phyloP scores from a whole-genome alignment of 2,888 invertebrate species.

The Lasioglossum morio region DNA sequence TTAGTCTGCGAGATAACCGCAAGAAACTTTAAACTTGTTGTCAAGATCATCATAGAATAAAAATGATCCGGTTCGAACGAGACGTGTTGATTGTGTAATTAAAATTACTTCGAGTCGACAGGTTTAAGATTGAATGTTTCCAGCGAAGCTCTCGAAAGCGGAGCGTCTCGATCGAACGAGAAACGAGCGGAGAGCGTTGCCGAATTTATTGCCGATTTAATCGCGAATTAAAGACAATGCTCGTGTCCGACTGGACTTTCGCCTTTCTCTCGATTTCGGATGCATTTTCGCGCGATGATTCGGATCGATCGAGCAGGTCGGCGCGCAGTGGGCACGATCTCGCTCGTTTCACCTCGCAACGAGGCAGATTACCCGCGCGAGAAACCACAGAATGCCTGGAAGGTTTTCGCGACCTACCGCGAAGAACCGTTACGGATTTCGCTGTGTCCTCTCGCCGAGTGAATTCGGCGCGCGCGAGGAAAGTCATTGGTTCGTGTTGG shows the following conservation, averaged over 20 bases:
- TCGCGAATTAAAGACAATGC: background rate
- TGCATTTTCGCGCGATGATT: slow-evolving; percentile 1
- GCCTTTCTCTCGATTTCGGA: slow-evolving; percentile 2
- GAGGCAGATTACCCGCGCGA: background rate
- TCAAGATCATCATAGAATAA: no score
- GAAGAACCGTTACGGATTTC: slow-evolving; percentile 5
- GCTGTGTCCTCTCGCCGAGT: background rate
- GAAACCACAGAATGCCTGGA: background rate
- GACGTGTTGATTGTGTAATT: no score
- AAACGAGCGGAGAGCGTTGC: background rate
- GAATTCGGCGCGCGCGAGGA: background rate
- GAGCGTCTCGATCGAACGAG: background rate
- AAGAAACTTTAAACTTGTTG: no score
- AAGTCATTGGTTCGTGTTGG: background rate
- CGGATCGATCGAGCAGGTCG: background rate
- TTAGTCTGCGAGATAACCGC: no score
- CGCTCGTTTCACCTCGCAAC: background rate
- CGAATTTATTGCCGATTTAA: background rate
- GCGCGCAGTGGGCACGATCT: background rate
- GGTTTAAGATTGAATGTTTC: background rate
- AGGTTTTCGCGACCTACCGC: background rate
- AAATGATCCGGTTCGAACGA: no score
- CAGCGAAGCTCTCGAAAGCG: background rate
- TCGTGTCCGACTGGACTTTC: background rate
- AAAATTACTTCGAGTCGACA: no score